These are phyloP conservation scores for Melanostigma gelatinosum DNA, from an alignment of 2,113 vertebrate species.

Conservation along the genomic window DNA sequence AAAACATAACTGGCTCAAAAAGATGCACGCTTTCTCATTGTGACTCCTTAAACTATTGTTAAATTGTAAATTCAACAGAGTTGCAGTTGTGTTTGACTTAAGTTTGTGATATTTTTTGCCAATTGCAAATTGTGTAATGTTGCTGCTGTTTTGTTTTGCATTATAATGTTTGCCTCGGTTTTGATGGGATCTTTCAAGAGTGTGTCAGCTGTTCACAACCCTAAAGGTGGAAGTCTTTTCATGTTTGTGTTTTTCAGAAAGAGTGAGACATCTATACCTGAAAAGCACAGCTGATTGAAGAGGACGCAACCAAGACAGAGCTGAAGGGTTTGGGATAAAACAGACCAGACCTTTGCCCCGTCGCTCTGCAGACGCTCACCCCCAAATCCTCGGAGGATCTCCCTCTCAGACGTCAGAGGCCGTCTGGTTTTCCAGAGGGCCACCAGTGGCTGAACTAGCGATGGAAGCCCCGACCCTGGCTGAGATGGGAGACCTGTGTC, in stretches of 20 bases:
- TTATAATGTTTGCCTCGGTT: neutral
- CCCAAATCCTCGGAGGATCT: constrained; percentile 4
- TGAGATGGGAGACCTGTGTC: constrained; percentile 68
- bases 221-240: constrained; percentile 20
- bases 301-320: constrained; percentile 17
- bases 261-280: constrained; percentile 30
- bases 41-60: neutral
- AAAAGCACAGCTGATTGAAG: constrained; percentile 19
- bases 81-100: neutral
- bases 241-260: constrained; percentile 25
- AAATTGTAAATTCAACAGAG: neutral
- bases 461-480: constrained; percentile 78
- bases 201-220: constrained; percentile 11
- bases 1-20: neutral
- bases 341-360: constrained; percentile 47
- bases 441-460: constrained; percentile 1
- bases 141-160: neutral
- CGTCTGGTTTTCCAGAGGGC: constrained; percentile 11
- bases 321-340: constrained; percentile 41
- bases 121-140: neutral
- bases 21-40: constrained; percentile 5
- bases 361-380: neutral
- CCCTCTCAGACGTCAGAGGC: constrained; percentile 4
- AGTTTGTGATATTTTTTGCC: neutral
- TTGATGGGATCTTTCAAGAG: neutral